phyloP scores from a whole-genome alignment of 1,140 invertebrate genomes.

The Hylaeus anthracinus region DNA sequence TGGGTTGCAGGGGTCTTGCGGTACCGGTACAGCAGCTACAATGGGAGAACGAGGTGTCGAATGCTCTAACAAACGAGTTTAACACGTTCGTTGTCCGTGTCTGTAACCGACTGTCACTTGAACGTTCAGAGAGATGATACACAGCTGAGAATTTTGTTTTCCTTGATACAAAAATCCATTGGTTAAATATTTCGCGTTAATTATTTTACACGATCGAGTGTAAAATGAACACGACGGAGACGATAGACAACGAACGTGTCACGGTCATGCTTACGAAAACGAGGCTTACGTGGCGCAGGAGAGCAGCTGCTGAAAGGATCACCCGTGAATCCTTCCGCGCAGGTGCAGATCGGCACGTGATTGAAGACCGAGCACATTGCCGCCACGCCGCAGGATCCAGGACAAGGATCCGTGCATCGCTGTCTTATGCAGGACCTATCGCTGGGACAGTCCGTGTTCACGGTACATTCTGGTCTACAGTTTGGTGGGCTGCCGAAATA shows the following conservation, averaged over 20 bases:
- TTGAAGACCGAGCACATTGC: constrained; percentile 87
- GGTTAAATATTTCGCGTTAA: no score
- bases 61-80: no score
- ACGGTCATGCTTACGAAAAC: no score
- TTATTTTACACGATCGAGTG: no score
- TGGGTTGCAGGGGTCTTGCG: constrained; percentile 84
- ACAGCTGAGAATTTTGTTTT: no score
- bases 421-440: constrained; percentile 85
- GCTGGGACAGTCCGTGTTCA: constrained; percentile 85
- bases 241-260: no score
- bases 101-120: no score
- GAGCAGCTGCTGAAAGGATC: constrained; percentile 87
- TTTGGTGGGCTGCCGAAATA: constrained; percentile 84
- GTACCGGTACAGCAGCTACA: constrained; percentile 45
- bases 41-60: constrained; percentile 6
- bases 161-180: no score
- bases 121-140: no score
- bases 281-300: constrained; percentile 34
- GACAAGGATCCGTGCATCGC: constrained; percentile 86
- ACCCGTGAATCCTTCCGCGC: constrained; percentile 90
- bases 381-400: constrained; percentile 84
- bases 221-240: background rate
- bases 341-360: constrained; percentile 89
- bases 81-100: no score
- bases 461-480: constrained; percentile 86